Conservation (phyloP, 2,113 vertebrate species). For the Tachysurus vachellii region DNA sequence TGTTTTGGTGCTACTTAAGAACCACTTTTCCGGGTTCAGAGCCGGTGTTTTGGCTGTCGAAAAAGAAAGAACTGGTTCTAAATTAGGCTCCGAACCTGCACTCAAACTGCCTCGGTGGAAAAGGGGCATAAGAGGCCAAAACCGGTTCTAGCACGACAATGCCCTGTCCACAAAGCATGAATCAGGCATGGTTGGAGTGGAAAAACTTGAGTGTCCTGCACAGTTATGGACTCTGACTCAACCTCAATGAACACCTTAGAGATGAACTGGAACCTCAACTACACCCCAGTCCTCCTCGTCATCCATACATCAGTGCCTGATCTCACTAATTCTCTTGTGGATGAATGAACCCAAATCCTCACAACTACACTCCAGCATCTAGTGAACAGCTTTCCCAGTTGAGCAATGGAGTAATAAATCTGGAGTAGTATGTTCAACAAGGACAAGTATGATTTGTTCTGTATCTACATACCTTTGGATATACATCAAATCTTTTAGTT, state of each 20-base stretch:
- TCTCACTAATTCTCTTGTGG: background rate
- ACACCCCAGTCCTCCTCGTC: background rate
- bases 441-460: background rate
- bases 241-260: background rate
- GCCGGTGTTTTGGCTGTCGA: no score
- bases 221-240: background rate
- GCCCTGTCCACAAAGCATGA: background rate
- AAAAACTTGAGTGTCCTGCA: background rate
- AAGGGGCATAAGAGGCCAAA: background rate
- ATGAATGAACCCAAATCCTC: background rate
- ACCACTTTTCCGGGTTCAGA: no score
- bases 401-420: background rate
- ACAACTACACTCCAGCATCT: background rate
- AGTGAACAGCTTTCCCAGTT: background rate
- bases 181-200: background rate
- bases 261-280: background rate
- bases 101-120: no score
- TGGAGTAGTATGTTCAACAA: background rate
- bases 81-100: no score
- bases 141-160: background rate
- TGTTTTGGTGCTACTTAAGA: no score
- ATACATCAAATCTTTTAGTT: background rate
- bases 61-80: no score
- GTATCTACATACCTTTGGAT: background rate
- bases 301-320: background rate